These are phyloP conservation scores for Salmo trutta DNA, from an alignment of 2,797 vertebrate species.

Conservation along the genomic window DNA sequence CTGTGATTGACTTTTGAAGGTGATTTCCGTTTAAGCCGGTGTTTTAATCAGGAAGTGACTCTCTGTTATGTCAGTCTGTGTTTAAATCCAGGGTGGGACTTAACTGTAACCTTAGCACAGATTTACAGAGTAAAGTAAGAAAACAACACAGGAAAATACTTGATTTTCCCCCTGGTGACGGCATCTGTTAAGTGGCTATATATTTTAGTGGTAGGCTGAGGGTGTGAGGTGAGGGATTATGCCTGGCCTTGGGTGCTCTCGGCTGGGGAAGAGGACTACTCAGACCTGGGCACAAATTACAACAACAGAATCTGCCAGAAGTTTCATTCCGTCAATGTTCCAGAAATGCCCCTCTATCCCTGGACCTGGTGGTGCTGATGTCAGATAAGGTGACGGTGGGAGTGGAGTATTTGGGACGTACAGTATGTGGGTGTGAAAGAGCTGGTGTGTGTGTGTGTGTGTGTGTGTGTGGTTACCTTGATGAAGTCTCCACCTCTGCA, in stretches of 20 bases:
- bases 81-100: background rate
- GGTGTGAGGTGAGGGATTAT: constrained; percentile 1
- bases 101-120: background rate
- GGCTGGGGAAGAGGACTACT: background rate
- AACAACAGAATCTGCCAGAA: background rate
- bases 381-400: background rate
- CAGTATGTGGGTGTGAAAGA: background rate
- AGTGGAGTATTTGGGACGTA: background rate
- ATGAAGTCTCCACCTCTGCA: constrained; percentile 88
- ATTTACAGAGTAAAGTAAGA: background rate
- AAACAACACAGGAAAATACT: background rate
- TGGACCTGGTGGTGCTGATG: background rate
- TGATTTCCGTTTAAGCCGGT: background rate
- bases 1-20: background rate
- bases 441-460: background rate
- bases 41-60: background rate
- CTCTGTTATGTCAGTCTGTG: background rate
- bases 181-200: background rate
- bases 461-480: constrained; percentile 74
- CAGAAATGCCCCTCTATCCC: background rate
- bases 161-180: background rate
- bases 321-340: background rate
- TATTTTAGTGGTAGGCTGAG: background rate
- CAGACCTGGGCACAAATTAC: background rate
- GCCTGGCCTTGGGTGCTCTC: background rate